Conservation (phyloP, 2,888 invertebrate species). For the Alloscopus bannaensis region DNA sequence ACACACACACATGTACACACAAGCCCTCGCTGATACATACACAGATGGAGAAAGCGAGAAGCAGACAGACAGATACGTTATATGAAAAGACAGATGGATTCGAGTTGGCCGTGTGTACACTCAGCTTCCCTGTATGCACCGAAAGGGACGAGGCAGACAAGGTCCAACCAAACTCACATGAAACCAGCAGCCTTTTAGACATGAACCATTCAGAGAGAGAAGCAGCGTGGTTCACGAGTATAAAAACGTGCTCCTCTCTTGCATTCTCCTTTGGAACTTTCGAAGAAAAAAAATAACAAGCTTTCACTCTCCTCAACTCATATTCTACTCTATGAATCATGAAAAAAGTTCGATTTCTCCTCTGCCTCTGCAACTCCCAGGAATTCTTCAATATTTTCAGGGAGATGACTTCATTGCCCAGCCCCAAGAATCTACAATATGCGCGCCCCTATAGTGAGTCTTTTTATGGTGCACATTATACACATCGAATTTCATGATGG, state of each 20-base stretch:
- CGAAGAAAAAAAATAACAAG: conserved; percentile 25
- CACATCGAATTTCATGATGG: conserved; percentile 1
- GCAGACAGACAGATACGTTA: conserved; percentile 51
- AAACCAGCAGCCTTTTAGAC: background rate
- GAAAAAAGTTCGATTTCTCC: background rate
- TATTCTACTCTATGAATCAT: background rate
- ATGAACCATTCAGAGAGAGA: conserved; percentile 36
- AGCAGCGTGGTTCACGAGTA: conserved; percentile 19
- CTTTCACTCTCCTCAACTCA: conserved; percentile 5
- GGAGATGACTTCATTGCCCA: background rate
- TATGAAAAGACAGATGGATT: conserved; percentile 47
- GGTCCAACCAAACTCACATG: too few relatives aligned
- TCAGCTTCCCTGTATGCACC: too few relatives aligned
- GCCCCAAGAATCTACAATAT: background rate
- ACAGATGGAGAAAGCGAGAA: conserved; percentile 48
- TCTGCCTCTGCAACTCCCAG: background rate
- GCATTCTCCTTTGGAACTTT: background rate
- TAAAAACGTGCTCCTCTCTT: conserved; percentile 35
- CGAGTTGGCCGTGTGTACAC: too few relatives aligned
- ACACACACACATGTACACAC: conserved; percentile 19
- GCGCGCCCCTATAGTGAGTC: background rate
- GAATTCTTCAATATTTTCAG: background rate
- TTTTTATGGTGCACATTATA: background rate
- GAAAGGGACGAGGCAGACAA: background rate
- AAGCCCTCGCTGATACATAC: background rate